Evolutionary conservation across 2,888 invertebrate species (phyloP).

Genomic region (Cinara cedri): DNA sequence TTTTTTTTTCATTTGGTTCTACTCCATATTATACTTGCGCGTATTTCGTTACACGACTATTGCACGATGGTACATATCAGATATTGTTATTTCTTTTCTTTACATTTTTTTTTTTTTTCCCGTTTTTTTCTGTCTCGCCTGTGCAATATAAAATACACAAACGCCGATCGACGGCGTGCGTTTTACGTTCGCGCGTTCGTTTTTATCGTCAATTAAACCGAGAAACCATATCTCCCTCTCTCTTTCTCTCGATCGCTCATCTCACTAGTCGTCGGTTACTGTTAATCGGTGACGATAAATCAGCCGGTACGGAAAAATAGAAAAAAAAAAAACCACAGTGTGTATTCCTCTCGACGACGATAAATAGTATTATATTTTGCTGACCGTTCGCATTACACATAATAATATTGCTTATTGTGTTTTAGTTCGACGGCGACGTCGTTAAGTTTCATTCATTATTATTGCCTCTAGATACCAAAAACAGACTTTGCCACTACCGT

Average conservation of each 20-base stretch:
- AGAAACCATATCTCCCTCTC: conserved; percentile 12
- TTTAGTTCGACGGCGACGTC: background rate
- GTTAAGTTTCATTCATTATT: conserved; percentile 20
- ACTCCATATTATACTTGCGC: no score
- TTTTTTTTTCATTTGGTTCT: no score
- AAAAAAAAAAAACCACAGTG: background rate
- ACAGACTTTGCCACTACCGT: background rate
- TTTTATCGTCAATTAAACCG: conserved; percentile 42
- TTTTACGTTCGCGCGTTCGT: background rate
- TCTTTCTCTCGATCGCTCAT: no score
- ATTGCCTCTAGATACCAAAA: conserved; percentile 1
- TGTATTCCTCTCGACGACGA: background rate
- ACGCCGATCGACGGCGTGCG: no score
- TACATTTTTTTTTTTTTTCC: no score
- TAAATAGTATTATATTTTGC: background rate
- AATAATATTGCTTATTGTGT: background rate
- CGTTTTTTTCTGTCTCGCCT: no score
- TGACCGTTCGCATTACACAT: no score
- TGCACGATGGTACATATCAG: no score
- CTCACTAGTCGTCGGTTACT: background rate
- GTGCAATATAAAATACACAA: no score
- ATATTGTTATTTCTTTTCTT: no score
- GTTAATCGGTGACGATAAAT: conserved; percentile 35
- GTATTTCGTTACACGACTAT: no score
- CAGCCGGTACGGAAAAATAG: background rate